Percentiles rank a stretch among this genome's conserved stretches.
phyloP scores from a whole-genome alignment of 2,888 invertebrate species.

The Cataglyphis cursor region DNA sequence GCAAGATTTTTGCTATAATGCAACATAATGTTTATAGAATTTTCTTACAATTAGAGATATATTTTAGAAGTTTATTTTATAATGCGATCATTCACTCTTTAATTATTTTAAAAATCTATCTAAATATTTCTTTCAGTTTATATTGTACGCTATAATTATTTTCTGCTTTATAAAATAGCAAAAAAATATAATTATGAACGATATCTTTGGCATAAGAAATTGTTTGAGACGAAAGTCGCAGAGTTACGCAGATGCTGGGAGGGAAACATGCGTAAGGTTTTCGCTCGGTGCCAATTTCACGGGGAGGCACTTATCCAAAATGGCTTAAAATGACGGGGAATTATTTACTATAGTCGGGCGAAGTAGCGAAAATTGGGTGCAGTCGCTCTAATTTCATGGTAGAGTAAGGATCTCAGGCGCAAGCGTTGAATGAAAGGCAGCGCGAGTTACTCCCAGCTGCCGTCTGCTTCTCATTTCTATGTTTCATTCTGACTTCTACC shows the following conservation, averaged over 20 bases:
- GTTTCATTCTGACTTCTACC: conserved; percentile 27
- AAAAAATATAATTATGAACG: conserved; percentile 16
- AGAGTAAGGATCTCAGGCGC: conserved; percentile 70
- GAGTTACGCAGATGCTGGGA: conserved; percentile 26
- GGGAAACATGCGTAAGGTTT: conserved; percentile 51
- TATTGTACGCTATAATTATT: neutral
- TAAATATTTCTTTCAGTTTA: neutral
- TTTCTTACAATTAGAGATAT: neutral
- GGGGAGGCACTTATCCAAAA: conserved; percentile 75
- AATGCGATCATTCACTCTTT: neutral
- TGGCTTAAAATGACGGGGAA: conserved; percentile 78
- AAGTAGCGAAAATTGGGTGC: conserved; percentile 80
- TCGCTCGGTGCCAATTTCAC: conserved; percentile 73
- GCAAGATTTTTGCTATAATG: conserved; percentile 33
- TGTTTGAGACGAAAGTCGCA: conserved; percentile 19
- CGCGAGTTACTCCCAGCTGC: conserved; percentile 42
- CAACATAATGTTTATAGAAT: conserved; percentile 3
- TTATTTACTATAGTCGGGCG: conserved; percentile 76
- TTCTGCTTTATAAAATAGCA: neutral
- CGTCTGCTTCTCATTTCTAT: conserved; percentile 46
- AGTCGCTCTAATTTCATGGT: conserved; percentile 79
- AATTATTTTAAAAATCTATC: neutral
- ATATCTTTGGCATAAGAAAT: conserved; percentile 16
- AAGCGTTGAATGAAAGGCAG: conserved; percentile 62
- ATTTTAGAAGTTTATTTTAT: neutral